Evolutionary conservation across 2,888 invertebrate species (phyloP).

Genomic region (Chalcosyrphus nemorum): DNA sequence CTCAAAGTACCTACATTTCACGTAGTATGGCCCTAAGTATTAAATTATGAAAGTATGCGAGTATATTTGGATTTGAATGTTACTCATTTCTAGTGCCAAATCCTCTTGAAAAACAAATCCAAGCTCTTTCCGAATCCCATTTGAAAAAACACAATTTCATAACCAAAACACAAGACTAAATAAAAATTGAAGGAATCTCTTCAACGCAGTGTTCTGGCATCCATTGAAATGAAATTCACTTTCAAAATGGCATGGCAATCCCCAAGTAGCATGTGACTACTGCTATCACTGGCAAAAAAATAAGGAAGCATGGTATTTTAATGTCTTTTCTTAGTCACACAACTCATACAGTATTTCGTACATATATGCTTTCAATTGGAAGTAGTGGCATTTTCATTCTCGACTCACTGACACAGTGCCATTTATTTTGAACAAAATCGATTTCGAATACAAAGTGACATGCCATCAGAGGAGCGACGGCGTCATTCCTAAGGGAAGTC

Average conservation of each 20-base stretch:
- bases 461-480: conserved; percentile 32
- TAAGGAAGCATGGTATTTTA: conserved; percentile 14
- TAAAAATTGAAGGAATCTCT: not conserved
- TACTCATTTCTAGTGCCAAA: too few relatives aligned
- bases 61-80: too few relatives aligned
- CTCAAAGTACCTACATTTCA: too few relatives aligned
- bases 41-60: too few relatives aligned
- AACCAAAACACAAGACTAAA: not conserved
- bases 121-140: too few relatives aligned
- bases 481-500: conserved; percentile 30
- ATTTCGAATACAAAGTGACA: conserved; percentile 57
- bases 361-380: not conserved
- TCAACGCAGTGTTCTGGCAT: not conserved
- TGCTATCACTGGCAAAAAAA: not conserved
- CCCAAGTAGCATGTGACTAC: conserved; percentile 7
- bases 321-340: not conserved
- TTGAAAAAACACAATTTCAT: not conserved
- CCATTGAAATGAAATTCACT: not conserved
- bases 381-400: conserved; percentile 59
- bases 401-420: conserved; percentile 72
- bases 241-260: not conserved
- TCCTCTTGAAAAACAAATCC: too few relatives aligned
- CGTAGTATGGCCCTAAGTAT: too few relatives aligned
- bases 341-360: not conserved
- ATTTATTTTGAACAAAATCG: conserved; percentile 65